phyloP scores from a whole-genome alignment of 2,113 vertebrate genomes.

The Pterocles gutturalis region DNA sequence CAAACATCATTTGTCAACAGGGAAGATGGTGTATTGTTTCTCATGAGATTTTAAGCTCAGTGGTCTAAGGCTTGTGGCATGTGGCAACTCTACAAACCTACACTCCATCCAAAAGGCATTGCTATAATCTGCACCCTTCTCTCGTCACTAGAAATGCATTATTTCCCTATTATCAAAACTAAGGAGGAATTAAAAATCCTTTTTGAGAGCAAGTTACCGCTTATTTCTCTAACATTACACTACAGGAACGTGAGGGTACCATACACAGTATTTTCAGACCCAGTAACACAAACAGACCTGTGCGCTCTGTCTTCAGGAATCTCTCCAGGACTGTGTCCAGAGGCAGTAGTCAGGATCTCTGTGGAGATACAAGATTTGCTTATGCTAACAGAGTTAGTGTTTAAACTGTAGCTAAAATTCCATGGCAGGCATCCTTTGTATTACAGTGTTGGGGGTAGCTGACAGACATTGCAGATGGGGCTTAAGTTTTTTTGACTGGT shows the following conservation, averaged over 20 bases:
- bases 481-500: not conserved
- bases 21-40: not conserved
- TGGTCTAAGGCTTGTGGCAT: not conserved
- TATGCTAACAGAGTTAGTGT: not conserved
- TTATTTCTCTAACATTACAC: not conserved
- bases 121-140: not conserved
- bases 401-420: not conserved
- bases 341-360: not conserved
- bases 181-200: not conserved
- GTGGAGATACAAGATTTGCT: not conserved
- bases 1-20: not conserved
- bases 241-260: not conserved
- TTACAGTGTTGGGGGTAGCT: not conserved
- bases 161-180: not conserved
- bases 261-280: not conserved
- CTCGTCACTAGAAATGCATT: not conserved
- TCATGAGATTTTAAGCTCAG: not conserved
- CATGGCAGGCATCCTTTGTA: not conserved
- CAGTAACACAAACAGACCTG: not conserved
- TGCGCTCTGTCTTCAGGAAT: not conserved
- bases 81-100: not conserved
- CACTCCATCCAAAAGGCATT: not conserved
- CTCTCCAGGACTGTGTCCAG: not conserved
- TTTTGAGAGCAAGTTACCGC: not conserved
- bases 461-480: not conserved